These are phyloP conservation scores for Dunckerocampus dactyliophorus DNA, from an alignment of 2,113 vertebrate species.

Conservation along the genomic window DNA sequence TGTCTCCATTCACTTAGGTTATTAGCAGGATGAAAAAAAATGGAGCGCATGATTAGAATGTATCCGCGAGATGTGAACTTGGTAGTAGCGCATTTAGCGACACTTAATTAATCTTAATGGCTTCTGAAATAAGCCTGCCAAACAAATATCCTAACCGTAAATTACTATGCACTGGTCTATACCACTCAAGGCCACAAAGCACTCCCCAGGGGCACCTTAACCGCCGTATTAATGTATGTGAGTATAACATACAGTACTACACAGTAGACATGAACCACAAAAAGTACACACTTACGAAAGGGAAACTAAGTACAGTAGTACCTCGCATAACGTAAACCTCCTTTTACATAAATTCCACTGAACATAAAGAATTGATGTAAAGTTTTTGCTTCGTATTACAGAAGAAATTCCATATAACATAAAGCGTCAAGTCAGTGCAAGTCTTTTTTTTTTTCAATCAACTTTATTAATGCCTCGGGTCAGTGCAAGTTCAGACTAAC, in stretches of 20 bases:
- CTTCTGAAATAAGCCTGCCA: slow-evolving; percentile 69
- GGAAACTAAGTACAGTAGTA: too few species aligned
- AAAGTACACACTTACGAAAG: too few species aligned
- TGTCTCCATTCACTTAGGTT: slow-evolving; percentile 49
- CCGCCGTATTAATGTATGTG: slow-evolving; percentile 32
- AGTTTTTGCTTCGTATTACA: too few species aligned
- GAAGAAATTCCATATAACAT: too few species aligned
- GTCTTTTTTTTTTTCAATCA: too few species aligned
- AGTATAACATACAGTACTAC: slow-evolving; percentile 17
- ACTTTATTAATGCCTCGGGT: too few species aligned
- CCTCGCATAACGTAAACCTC: too few species aligned
- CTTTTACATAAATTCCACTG: too few species aligned
- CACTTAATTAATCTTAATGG: slow-evolving; percentile 75
- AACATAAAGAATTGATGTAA: too few species aligned
- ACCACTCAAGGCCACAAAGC: slow-evolving; percentile 42
- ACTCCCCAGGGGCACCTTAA: slow-evolving; percentile 38
- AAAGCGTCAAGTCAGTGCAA: too few species aligned
- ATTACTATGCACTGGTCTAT: slow-evolving; percentile 54
- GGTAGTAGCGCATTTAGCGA: slow-evolving; percentile 56
- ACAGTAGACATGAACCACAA: neutral
- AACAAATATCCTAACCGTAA: slow-evolving; percentile 61
- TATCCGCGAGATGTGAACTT: slow-evolving; percentile 62
- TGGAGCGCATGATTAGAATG: slow-evolving; percentile 61
- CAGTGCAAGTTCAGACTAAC: too few species aligned
- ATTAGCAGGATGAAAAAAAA: slow-evolving; percentile 57